Evolutionary conservation across 1,140 invertebrate species (phyloP).

Genomic region (Coptotermes formosanus): DNA sequence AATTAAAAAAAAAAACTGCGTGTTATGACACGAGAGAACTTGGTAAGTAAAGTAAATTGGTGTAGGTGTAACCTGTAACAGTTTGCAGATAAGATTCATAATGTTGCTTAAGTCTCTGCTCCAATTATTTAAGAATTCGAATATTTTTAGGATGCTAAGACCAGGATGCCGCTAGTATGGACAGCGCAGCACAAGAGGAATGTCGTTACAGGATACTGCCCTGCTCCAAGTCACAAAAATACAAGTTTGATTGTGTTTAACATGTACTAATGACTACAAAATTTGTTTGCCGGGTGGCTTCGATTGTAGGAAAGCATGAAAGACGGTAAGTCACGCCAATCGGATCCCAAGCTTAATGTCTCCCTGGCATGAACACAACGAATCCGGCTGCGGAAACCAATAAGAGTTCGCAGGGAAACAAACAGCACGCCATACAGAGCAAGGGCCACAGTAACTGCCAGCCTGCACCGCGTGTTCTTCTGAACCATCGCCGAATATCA

Average conservation of each 20-base stretch:
- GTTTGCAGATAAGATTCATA: neutral
- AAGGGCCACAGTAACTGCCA: neutral
- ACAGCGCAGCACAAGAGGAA: neutral
- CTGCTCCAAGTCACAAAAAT: neutral
- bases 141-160: no score
- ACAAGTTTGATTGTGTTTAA: neutral
- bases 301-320: neutral
- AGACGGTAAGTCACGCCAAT: neutral
- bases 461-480: neutral
- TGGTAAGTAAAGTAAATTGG: no score
- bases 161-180: no score
- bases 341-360: neutral
- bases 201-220: neutral
- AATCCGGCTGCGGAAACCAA: neutral
- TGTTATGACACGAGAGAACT: no score
- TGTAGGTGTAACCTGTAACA: no score
- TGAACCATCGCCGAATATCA: neutral
- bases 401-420: neutral
- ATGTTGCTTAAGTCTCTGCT: neutral
- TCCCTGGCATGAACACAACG: neutral
- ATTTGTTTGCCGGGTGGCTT: neutral
- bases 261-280: constrained; percentile 17
- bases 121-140: no score
- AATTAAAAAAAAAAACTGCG: no score
- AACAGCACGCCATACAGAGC: neutral